Conservation (phyloP, 2,113 vertebrate genomes). For the Dinomys branickii region DNA sequence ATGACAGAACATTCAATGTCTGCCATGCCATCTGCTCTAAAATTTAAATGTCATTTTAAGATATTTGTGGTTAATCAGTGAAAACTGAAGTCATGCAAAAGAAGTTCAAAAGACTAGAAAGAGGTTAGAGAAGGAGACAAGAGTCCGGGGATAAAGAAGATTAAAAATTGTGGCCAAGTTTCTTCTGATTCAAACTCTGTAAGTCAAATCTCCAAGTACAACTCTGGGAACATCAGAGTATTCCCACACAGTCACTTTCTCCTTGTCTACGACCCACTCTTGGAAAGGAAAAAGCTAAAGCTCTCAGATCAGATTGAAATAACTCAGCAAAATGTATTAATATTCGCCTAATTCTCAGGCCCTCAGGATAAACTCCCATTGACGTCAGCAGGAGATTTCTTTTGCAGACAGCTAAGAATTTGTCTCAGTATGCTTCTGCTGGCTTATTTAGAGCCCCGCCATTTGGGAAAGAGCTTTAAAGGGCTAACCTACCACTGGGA, state of each 20-base stretch:
- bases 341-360: conserved; percentile 48
- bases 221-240: conserved; percentile 22
- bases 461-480: conserved; percentile 5
- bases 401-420: conserved; percentile 27
- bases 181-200: conserved; percentile 41
- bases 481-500: not conserved
- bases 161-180: not conserved
- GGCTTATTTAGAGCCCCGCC: conserved; percentile 43
- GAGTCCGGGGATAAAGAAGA: not conserved
- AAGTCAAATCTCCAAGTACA: conserved; percentile 49
- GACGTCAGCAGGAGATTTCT: conserved; percentile 53
- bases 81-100: conserved; percentile 19
- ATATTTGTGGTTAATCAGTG: conserved; percentile 1
- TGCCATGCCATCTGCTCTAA: not conserved
- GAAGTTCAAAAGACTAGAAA: not conserved
- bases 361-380: conserved; percentile 47
- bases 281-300: conserved; percentile 13
- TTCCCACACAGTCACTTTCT: not conserved
- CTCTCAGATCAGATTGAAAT: conserved; percentile 52
- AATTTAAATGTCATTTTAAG: conserved; percentile 19
- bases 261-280: conserved; percentile 35
- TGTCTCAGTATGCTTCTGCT: not conserved
- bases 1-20: not conserved
- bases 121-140: not conserved
- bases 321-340: conserved; percentile 69